phyloP scores from a whole-genome alignment of 2,113 vertebrate species.

The human (Homo sapiens) region GRCh38 chr15:88449001-88449500 shows the following conservation, averaged over 20 bases:
- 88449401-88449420: neutral
- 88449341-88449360: neutral
- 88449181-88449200: conserved; percentile 80
- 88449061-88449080: neutral
- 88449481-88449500: neutral
- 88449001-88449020: neutral
- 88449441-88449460: neutral
- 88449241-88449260: conserved; percentile 76
- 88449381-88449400: neutral
- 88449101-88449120: conserved; percentile 48
- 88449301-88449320: conserved; percentile 69
- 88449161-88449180: conserved; percentile 86
- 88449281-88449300: conserved; percentile 71
- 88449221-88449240: conserved; percentile 72
- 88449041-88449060: neutral
- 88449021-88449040: neutral
- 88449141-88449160: conserved; percentile 83
- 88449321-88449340: conserved; percentile 44
- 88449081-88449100: neutral
- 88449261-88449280: conserved; percentile 51
- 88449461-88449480: neutral
- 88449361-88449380: neutral
- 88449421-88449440: neutral
- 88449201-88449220: conserved; percentile 81
- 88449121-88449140: conserved; percentile 80